Evolutionary conservation across 2,797 vertebrate genomes (phyloP).

Genomic region (Carduelis carduelis): DNA sequence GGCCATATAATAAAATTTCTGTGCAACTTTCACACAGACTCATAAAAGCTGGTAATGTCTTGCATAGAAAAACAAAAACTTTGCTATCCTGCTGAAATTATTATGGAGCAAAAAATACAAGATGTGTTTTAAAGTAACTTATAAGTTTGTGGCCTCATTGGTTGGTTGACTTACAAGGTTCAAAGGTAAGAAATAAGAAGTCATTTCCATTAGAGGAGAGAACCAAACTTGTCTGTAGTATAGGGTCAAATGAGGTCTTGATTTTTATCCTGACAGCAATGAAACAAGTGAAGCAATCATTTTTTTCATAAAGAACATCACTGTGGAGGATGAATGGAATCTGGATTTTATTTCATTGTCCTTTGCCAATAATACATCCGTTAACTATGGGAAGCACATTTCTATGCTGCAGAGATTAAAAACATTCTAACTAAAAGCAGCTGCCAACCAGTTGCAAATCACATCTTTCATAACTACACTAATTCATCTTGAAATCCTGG

Average conservation of each 20-base stretch:
- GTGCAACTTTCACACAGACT: constrained; percentile 51
- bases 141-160: background rate
- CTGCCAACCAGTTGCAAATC: constrained; percentile 15
- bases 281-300: constrained; percentile 28
- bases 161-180: constrained; percentile 1
- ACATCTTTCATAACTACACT: background rate
- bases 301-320: constrained; percentile 40
- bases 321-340: constrained; percentile 8
- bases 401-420: constrained; percentile 29
- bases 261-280: constrained; percentile 21
- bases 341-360: constrained; percentile 22
- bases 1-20: background rate
- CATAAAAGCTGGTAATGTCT: constrained; percentile 49
- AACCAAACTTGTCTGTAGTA: background rate
- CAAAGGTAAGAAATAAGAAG: constrained; percentile 39
- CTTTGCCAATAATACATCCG: constrained; percentile 12
- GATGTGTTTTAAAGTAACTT: background rate
- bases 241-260: background rate
- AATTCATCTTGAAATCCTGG: constrained; percentile 4
- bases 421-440: constrained; percentile 12
- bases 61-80: constrained; percentile 42
- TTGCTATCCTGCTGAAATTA: constrained; percentile 43
- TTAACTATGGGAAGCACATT: constrained; percentile 36
- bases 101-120: constrained; percentile 8
- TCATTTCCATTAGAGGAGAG: background rate